Conservation (phyloP, 2,888 invertebrate genomes). For the Argyresthia albistria region DNA sequence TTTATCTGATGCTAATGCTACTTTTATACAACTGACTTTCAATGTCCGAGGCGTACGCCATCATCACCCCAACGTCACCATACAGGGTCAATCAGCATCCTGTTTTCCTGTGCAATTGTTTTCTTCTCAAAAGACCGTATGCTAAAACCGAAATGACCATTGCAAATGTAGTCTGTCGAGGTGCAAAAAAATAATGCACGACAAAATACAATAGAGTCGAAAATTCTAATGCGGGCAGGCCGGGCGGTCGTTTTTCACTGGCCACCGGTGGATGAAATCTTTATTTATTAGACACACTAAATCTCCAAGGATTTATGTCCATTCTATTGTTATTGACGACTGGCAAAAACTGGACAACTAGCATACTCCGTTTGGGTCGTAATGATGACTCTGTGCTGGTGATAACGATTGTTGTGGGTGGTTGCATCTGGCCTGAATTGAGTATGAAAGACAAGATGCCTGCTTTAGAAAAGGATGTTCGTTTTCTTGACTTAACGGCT, state of each 20-base stretch:
- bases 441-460: too few species aligned
- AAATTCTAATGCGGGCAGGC: conserved; percentile 54
- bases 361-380: conserved; percentile 9
- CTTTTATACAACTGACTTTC: too few species aligned
- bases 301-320: conserved; percentile 49
- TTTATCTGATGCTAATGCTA: too few species aligned
- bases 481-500: too few species aligned
- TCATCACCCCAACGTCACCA: too few species aligned
- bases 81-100: too few species aligned
- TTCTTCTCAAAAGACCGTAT: conserved; percentile 10
- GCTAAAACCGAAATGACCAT: conserved; percentile 31
- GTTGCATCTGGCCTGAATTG: too few species aligned
- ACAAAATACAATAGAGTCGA: conserved; percentile 62
- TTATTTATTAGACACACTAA: conserved; percentile 69
- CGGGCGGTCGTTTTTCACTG: conserved; percentile 66
- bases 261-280: conserved; percentile 52
- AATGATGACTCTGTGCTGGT: too few species aligned
- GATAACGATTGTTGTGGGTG: too few species aligned
- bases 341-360: conserved; percentile 29
- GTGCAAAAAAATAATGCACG: conserved; percentile 69
- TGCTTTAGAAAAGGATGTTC: too few species aligned
- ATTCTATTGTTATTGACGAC: conserved; percentile 40
- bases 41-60: too few species aligned
- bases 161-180: conserved; percentile 52
- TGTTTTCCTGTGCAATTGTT: too few species aligned